Evolutionary conservation across 2,888 invertebrate species (phyloP), one percentile per base, ranked within the genome.

Genomic region (Drosophila yooni): DNA sequence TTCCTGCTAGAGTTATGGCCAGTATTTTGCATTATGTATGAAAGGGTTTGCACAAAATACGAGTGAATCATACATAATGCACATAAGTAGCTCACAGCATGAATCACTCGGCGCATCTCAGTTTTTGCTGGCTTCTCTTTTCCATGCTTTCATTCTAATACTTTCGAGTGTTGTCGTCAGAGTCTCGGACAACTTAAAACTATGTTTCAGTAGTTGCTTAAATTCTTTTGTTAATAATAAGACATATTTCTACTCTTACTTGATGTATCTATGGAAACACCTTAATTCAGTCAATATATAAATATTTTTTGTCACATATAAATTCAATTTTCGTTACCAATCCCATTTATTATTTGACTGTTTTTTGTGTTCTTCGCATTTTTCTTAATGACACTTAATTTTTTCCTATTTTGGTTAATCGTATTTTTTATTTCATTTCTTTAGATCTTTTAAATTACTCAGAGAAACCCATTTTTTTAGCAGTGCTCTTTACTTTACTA

Each of bases 51-150:
- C 67, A 58, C 34, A 27, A 21, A 29, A 46, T 65, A 57, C 27
- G 18, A 36, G 31, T 40, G 53, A 21, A 48, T 63, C 50, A 38
- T 64, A 56, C 58, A 46, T 66, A 66, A 66, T 62, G 36, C 73
- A 71, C 54, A 40, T 38, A 75, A 75, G 77, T 76, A 70, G 72
- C 58, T 57, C 15, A 31, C 10, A 31, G 34, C 40, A 57, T 69
- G 69, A 52, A 68, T 52, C 68, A 57, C 70, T 70, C 46, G 60
- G 53, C 38, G 46, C 11, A 53, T 48, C 58, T 34, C n/a, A 36
- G 51, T 58, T 52, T 69, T 50, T 58, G 31, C 65, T n/a, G n/a
- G 18, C 34, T 25, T 25, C 25, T 18, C 4, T 11, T 11, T 18
- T 36, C 15, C 29, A 15, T 34, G 25, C 25, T 27, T 25, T 11